Evolutionary conservation across 2,888 invertebrate genomes (phyloP).

Genomic region (Sepioteuthis lessoniana): DNA sequence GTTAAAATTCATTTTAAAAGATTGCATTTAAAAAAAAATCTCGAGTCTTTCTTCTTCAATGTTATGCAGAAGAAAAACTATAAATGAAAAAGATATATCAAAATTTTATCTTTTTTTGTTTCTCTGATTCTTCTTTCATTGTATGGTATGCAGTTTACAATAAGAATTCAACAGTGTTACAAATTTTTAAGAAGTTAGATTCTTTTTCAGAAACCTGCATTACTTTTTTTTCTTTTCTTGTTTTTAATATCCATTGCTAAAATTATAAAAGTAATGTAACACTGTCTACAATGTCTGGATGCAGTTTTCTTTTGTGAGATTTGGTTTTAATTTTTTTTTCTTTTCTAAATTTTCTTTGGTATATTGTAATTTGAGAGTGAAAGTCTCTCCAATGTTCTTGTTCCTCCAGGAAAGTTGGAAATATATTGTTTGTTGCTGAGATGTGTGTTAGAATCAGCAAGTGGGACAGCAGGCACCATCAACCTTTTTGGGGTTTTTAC

Average conservation of each 20-base stretch:
- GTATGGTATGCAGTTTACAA: neutral
- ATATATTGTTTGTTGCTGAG: neutral
- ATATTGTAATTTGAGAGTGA: neutral
- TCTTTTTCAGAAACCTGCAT: neutral
- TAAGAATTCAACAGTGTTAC: neutral
- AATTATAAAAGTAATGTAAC: neutral
- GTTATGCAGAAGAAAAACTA: neutral
- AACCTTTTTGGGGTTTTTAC: slow-evolving; percentile 59
- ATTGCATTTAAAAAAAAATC: neutral
- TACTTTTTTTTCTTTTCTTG: neutral
- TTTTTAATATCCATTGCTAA: neutral
- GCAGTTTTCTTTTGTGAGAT: neutral
- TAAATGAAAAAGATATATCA: neutral
- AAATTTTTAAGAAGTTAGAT: neutral
- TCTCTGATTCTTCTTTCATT: neutral
- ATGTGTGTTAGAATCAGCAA: slow-evolving; percentile 53
- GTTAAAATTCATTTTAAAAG: neutral
- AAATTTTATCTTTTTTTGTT: neutral
- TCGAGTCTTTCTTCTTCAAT: neutral
- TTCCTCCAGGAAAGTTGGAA: neutral
- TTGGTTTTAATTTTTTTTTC: neutral
- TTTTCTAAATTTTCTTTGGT: neutral
- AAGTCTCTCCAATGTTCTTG: neutral
- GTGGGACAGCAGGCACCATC: slow-evolving; percentile 62
- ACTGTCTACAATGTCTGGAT: neutral